Evolutionary conservation across 2,113 vertebrate genomes (phyloP).

Genomic region (Thermophis baileyi): DNA sequence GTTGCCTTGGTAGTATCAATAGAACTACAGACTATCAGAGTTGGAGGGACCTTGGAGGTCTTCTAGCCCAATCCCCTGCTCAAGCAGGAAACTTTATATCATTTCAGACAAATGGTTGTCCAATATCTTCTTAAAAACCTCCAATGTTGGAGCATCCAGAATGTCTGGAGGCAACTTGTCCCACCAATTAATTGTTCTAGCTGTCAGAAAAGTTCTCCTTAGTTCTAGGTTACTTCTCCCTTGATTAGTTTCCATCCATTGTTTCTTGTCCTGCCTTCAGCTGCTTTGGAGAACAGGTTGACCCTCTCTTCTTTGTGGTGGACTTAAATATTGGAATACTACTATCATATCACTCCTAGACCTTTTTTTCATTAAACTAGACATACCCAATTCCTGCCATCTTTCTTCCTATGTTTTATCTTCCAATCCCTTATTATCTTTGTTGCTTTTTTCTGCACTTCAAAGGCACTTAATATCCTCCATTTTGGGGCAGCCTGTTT

Average conservation of each 20-base stretch:
- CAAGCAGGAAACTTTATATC: neutral
- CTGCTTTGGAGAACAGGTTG: neutral
- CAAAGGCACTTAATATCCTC: neutral
- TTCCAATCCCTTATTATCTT: neutral
- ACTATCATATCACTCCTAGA: neutral
- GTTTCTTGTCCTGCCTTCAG: neutral
- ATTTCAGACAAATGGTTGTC: neutral
- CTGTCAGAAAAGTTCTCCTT: neutral
- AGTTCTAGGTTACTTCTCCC: neutral
- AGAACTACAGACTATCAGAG: neutral
- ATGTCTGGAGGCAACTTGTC: neutral
- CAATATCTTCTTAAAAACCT: neutral
- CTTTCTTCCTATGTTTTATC: neutral
- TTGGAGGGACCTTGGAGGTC: neutral
- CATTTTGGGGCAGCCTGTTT: neutral
- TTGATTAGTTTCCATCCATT: neutral
- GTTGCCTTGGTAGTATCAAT: neutral
- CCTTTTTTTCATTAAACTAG: neutral
- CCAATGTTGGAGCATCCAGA: neutral
- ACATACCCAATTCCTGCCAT: neutral
- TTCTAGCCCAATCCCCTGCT: neutral
- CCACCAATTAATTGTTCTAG: neutral
- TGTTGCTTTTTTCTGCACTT: neutral
- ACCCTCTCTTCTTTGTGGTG: neutral
- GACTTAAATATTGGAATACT: neutral